phyloP scores from a whole-genome alignment of 2,797 vertebrate genomes.

The Cyprinella venusta region DNA sequence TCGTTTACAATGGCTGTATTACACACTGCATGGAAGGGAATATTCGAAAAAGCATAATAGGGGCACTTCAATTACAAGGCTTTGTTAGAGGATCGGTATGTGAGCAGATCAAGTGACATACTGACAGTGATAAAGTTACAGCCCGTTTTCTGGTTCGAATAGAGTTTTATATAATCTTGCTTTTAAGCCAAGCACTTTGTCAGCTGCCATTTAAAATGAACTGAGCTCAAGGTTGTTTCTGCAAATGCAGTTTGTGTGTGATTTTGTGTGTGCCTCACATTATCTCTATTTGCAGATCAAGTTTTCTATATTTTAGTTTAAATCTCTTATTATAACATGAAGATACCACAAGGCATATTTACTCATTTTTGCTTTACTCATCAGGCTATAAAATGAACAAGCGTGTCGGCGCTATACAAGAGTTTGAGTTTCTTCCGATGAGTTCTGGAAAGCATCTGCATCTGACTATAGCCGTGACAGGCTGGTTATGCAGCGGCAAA shows the following conservation, averaged over 20 bases:
- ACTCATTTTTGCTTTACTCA: not conserved
- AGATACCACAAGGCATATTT: not conserved
- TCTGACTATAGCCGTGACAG: constrained; percentile 91
- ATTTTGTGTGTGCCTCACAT: not conserved
- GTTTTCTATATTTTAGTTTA: not conserved
- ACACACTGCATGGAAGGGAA: too few species aligned
- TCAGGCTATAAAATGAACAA: constrained; percentile 99
- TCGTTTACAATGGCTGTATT: too few species aligned
- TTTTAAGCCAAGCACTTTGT: not conserved
- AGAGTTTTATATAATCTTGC: not conserved
- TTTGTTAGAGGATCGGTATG: not conserved
- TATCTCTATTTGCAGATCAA: not conserved
- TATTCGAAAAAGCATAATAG: too few species aligned
- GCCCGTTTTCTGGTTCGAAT: not conserved
- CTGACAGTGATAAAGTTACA: not conserved
- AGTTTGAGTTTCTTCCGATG: constrained; percentile 94
- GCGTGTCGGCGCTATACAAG: constrained; percentile 94
- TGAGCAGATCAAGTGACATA: not conserved
- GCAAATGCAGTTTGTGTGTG: not conserved
- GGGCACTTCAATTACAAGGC: not conserved
- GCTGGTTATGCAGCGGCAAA: constrained; percentile 93
- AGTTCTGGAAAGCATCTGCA: constrained; percentile 89
- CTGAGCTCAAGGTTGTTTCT: constrained; percentile 17
- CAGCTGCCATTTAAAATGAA: not conserved
- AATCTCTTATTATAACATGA: not conserved